Conservation (phyloP, 2,113 vertebrate genomes). For the Scomber scombrus region DNA sequence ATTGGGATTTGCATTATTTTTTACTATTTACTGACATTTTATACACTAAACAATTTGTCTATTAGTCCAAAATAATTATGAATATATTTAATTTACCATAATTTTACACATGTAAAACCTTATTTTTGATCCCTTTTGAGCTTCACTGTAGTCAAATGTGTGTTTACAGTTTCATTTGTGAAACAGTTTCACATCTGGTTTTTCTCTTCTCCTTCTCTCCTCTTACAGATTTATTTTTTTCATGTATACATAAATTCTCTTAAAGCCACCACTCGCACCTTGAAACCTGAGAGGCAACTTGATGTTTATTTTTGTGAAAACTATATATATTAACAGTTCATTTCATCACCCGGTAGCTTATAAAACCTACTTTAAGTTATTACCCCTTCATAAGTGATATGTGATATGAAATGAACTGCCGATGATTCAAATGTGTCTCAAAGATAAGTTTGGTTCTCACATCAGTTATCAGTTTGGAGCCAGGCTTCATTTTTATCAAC, state of each 20-base stretch:
- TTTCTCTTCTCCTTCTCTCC: not conserved
- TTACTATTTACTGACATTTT: no score
- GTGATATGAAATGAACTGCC: not conserved
- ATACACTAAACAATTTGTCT: no score
- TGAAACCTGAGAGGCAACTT: no score
- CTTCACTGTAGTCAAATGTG: not conserved
- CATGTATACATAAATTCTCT: not conserved
- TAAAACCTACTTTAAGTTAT: not conserved
- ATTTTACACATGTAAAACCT: no score
- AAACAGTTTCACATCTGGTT: not conserved
- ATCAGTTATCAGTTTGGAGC: not conserved
- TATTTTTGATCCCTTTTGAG: no score
- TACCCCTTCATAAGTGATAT: not conserved
- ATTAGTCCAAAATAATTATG: no score
- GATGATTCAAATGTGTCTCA: not conserved
- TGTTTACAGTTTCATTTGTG: not conserved
- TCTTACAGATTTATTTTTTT: not conserved
- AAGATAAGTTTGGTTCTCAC: conserved; percentile 17
- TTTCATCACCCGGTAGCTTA: conserved; percentile 3
- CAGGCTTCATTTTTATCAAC: conserved; percentile 7
- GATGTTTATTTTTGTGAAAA: no score
- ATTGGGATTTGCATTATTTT: no score
- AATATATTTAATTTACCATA: no score
- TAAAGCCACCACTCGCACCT: not conserved
- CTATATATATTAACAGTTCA: not conserved